Evolutionary conservation across 2,113 vertebrate species (phyloP), one percentile per base, ranked within the genome.

Genomic region (Eublepharis macularius): DNA sequence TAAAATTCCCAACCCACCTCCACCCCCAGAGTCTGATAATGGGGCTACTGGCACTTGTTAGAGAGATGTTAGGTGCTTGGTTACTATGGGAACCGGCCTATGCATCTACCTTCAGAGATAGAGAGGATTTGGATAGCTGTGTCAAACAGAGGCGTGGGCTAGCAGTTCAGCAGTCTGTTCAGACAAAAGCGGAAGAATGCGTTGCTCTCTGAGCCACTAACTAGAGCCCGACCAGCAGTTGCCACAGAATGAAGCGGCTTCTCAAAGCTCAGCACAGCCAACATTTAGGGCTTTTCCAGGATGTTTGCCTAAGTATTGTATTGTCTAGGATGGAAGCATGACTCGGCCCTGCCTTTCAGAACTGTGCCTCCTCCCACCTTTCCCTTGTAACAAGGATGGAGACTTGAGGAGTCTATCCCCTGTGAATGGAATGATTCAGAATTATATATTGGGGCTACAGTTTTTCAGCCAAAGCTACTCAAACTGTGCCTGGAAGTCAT

Each of bases 11-110:
- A 81, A 54, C 66, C 13, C 60, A 9, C 26, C 39, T 34, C 8
- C 66, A 29, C 24, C 45, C 47, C 14, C 32, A 34, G 43, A 75
- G 24, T 16, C 39, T 70, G 80, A 32, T 51, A 81, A 81, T 70
- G 26, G 45, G 47, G 9, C n/a, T 49, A 51, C n/a, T 34, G 26
- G 45, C 73, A 75, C 24, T 39, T 81, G 66, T 49, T 51, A 2
- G 8, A 4, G 39, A 81, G 54, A 39, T 70, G 66, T 26, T 29
- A n/a, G 66, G 21, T 70, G 68, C 80, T 81, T 43, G 45, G 66
- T 81, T 81, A 29, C 66, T 39, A 51, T 81, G n/a, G 80, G 66
- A 81, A 70, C 45, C 36, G 66, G 66, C n/a, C 66, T 81, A n/a
- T 36, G n/a, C 32, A 14, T 68, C 14, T 54, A 81, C 34, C 66